phyloP scores from a whole-genome alignment of 2,888 invertebrate genomes.

The Ophion ventricosus region DNA sequence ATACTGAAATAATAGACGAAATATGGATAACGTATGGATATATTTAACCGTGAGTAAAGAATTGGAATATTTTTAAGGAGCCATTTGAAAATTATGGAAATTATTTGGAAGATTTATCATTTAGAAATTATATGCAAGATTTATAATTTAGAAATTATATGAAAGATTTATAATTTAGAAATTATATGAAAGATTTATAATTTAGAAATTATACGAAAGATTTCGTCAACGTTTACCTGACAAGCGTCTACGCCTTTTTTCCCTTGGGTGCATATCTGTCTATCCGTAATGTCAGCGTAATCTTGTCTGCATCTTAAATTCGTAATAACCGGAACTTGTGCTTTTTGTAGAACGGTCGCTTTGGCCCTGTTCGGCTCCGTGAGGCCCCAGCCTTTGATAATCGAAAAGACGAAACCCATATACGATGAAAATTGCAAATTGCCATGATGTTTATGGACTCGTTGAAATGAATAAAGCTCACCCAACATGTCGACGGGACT shows the following conservation, averaged over 20 bases:
- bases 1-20: conserved; percentile 68
- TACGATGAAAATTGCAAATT: neutral
- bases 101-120: no score
- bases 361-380: conserved; percentile 83
- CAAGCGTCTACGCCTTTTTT: conserved; percentile 85
- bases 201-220: neutral
- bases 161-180: neutral
- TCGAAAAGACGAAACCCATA: neutral
- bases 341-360: conserved; percentile 85
- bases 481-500: conserved; percentile 76
- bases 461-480: conserved; percentile 60
- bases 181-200: neutral
- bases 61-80: no score
- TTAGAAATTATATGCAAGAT: no score
- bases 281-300: conserved; percentile 65
- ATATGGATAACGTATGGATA: neutral
- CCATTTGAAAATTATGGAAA: no score
- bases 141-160: no score
- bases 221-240: conserved; percentile 82
- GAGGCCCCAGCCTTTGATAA: conserved; percentile 87
- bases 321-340: conserved; percentile 84
- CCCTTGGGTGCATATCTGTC: conserved; percentile 84
- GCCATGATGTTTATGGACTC: neutral
- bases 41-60: no score
- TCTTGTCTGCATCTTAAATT: conserved; percentile 82